These are phyloP conservation scores for Alaudala cheleensis DNA, from an alignment of 2,113 vertebrate genomes.

Conservation along the genomic window DNA sequence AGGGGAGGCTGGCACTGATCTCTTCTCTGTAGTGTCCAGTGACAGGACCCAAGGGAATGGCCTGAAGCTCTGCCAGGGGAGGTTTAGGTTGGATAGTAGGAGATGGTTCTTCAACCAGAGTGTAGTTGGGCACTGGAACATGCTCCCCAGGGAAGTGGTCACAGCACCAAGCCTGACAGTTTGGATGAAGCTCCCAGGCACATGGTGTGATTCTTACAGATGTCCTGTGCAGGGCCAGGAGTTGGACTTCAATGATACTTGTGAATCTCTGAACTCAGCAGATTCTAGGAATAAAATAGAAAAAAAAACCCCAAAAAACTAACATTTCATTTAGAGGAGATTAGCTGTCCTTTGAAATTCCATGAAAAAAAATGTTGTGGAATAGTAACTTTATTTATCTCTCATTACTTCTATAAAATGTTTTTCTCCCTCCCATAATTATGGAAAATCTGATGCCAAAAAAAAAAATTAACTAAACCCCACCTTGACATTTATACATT, in stretches of 20 bases:
- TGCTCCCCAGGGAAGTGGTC: not conserved
- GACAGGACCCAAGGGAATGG: not conserved
- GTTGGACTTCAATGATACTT: too few species aligned
- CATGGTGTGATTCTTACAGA: not conserved
- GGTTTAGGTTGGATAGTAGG: not conserved
- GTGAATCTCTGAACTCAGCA: not conserved
- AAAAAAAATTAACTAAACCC: not conserved
- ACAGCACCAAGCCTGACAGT: not conserved
- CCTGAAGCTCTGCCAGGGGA: not conserved
- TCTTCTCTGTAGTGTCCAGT: too few species aligned
- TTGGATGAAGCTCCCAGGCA: not conserved
- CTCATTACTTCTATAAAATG: not conserved
- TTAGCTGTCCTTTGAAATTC: not conserved
- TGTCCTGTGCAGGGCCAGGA: not conserved
- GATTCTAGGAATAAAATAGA: not conserved
- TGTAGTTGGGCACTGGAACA: fast-evolving
- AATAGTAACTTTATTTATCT: not conserved
- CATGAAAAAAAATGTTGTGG: not conserved
- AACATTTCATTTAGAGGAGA: not conserved
- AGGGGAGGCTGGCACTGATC: fast-evolving
- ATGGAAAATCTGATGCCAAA: slow-evolving; percentile 4
- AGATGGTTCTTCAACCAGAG: not conserved
- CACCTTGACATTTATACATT: slow-evolving; percentile 3
- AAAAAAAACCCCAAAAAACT: not conserved
- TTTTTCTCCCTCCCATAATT: not conserved